These are phyloP conservation scores for Balaenoptera acutorostrata DNA, from an alignment of 2,113 vertebrate species.

Conservation along the genomic window DNA sequence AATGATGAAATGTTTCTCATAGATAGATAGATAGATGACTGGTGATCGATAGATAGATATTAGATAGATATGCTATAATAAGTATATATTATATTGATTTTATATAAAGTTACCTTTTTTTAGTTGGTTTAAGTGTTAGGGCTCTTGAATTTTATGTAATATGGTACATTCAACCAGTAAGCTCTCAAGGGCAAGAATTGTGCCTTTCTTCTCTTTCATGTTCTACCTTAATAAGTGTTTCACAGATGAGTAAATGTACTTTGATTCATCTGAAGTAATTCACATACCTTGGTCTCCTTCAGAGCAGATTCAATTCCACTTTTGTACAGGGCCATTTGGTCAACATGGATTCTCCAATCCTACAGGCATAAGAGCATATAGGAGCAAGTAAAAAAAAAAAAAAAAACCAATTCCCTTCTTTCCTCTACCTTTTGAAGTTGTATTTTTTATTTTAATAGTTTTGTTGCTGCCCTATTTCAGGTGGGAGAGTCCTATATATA, in stretches of 20 bases:
- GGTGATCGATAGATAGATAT: background rate
- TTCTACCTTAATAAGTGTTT: background rate
- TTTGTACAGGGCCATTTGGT: constrained; percentile 96
- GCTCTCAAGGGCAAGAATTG: background rate
- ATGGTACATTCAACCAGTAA: background rate
- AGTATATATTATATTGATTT: background rate
- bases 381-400: background rate
- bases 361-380: constrained; percentile 74
- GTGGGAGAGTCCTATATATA: constrained; percentile 21
- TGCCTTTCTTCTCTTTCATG: background rate
- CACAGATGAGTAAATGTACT: background rate
- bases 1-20: background rate
- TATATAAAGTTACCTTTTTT: background rate
- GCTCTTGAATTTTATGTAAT: background rate
- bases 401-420: background rate
- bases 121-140: background rate
- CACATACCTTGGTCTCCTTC: constrained; percentile 89
- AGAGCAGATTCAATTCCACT: constrained; percentile 92
- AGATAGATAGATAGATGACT: background rate
- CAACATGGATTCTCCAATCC: constrained; percentile 95
- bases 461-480: constrained; percentile 7
- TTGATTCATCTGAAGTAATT: background rate
- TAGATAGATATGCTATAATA: too few species aligned
- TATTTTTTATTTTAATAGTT: background rate
- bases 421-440: background rate